phyloP scores from a whole-genome alignment of 2,888 invertebrate species.

The Dryocosmus kuriphilus region DNA sequence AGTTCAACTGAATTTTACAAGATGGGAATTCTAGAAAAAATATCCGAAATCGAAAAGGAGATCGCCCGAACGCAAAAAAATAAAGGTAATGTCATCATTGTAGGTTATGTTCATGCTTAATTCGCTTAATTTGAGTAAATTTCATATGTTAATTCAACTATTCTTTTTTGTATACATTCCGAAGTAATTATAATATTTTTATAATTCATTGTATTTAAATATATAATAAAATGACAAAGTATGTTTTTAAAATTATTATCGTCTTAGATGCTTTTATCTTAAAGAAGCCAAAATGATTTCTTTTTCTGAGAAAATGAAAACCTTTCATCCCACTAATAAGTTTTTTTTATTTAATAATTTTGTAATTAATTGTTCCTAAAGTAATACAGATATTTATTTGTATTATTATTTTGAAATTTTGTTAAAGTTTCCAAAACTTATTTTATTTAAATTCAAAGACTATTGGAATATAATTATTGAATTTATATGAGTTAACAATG shows the following conservation, averaged over 20 bases:
- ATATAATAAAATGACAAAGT: not conserved
- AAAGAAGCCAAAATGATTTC: not conserved
- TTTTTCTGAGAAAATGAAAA: not conserved
- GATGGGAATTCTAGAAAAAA: slow-evolving; percentile 99
- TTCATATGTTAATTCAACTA: not conserved
- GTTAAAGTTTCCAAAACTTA: too few relatives aligned
- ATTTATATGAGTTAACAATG: too few relatives aligned
- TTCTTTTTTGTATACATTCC: not conserved
- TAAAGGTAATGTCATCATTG: slow-evolving; percentile 85
- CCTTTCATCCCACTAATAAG: too few relatives aligned
- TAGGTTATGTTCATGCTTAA: slow-evolving; percentile 1
- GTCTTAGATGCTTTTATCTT: not conserved
- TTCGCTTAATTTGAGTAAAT: not conserved
- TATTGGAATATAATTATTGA: too few relatives aligned
- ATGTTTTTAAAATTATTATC: not conserved
- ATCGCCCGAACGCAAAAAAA: slow-evolving; percentile 99
- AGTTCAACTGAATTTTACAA: slow-evolving; percentile 29
- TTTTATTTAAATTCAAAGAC: too few relatives aligned
- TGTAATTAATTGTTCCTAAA: not conserved
- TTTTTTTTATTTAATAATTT: not conserved
- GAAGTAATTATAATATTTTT: not conserved
- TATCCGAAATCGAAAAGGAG: slow-evolving; percentile 98
- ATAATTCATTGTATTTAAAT: not conserved
- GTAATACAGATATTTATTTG: too few relatives aligned
- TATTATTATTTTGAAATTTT: too few relatives aligned